These are phyloP conservation scores for Coracopsis vasa DNA, from an alignment of 2,113 vertebrate genomes.

Conservation along the genomic window DNA sequence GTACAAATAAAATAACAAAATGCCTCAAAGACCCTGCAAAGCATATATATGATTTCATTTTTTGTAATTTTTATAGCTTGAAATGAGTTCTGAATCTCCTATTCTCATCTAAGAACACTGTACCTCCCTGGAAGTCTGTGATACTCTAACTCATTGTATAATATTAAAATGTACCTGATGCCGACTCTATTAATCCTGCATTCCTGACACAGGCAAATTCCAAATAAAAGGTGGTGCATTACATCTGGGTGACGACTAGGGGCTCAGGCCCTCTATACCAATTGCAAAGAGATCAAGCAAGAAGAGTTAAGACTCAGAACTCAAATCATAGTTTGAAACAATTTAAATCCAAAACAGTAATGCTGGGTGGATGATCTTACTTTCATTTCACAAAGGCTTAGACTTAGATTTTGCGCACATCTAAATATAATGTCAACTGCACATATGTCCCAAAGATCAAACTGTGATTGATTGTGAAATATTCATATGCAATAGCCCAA, in stretches of 20 bases:
- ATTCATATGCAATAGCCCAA: constrained; percentile 44
- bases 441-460: constrained; percentile 59
- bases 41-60: constrained; percentile 9
- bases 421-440: constrained; percentile 56
- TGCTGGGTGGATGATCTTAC: not conserved
- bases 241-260: not conserved
- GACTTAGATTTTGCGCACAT: constrained; percentile 36
- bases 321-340: constrained; percentile 6
- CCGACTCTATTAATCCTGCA: not conserved
- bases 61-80: not conserved
- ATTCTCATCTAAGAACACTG: not conserved
- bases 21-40: not conserved
- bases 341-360: not conserved
- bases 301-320: not conserved
- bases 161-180: not conserved
- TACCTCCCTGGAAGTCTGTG: not conserved
- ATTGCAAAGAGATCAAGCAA: not conserved
- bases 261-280: not conserved
- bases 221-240: not conserved
- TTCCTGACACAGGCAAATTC: not conserved
- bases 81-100: constrained; percentile 22
- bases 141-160: not conserved
- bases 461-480: constrained; percentile 59
- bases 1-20: constrained; percentile 41
- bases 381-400: constrained; percentile 56